A percentile compares a stretch with the other conserved stretches of the same genome.
Conservation (phyloP, 2,888 invertebrate species). For the Sipha maydis region DNA sequence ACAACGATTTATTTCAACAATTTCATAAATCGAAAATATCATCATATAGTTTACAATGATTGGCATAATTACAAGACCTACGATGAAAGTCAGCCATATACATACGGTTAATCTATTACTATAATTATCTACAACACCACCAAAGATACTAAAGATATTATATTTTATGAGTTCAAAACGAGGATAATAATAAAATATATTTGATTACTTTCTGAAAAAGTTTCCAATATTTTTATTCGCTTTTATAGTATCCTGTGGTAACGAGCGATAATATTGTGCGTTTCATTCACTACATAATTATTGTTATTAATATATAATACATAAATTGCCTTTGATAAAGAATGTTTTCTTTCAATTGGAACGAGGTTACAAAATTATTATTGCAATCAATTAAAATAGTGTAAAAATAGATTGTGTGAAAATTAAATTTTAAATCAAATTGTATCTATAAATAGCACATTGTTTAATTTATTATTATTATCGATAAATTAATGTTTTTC, state of each 20-base stretch:
- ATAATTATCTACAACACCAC: too few species aligned
- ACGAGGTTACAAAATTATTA: background rate
- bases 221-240: background rate
- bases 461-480: too few species aligned
- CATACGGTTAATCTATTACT: too few species aligned
- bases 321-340: slow-evolving; percentile 5
- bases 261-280: background rate
- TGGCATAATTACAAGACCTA: too few species aligned
- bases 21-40: too few species aligned
- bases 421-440: background rate
- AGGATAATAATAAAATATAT: background rate
- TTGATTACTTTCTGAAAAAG: background rate
- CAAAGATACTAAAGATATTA: too few species aligned
- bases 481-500: too few species aligned
- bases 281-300: background rate
- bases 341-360: slow-evolving; percentile 19
- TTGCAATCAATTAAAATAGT: background rate
- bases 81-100: too few species aligned
- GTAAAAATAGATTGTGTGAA: background rate
- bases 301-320: background rate
- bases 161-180: too few species aligned
- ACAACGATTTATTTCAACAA: too few species aligned
- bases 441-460: background rate
- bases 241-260: background rate
- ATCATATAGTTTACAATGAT: too few species aligned